A percentile compares a stretch with the other conserved stretches of the same genome.
phyloP scores from a whole-genome alignment of 2,888 invertebrate species.

The Poecilus cupreus region DNA sequence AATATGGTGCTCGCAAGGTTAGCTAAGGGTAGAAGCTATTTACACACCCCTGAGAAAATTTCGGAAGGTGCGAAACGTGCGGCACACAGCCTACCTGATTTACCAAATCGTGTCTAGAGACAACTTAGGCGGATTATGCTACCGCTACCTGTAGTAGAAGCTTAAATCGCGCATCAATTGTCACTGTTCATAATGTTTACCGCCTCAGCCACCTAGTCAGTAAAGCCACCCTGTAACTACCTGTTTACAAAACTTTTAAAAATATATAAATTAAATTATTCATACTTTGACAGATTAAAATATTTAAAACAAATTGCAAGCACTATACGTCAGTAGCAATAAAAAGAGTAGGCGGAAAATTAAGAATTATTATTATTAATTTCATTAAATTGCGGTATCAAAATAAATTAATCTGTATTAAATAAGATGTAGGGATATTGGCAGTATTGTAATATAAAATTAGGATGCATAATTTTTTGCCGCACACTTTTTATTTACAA shows the following conservation, averaged over 20 bases:
- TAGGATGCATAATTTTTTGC: too few species aligned
- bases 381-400: too few species aligned
- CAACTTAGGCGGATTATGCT: constrained; percentile 14
- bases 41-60: constrained; percentile 24
- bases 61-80: constrained; percentile 29
- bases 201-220: background rate
- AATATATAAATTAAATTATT: background rate
- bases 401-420: too few species aligned
- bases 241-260: background rate
- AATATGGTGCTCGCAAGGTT: too few species aligned
- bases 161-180: constrained; percentile 31
- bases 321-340: too few species aligned
- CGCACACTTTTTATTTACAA: too few species aligned
- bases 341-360: too few species aligned
- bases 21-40: background rate
- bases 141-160: constrained; percentile 46
- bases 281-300: background rate
- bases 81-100: background rate
- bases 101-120: constrained; percentile 22
- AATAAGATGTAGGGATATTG: too few species aligned
- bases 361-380: too few species aligned
- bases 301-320: too few species aligned
- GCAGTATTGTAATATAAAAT: too few species aligned
- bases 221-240: background rate
- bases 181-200: constrained; percentile 11